Percentiles rank a stretch among this genome's conserved stretches.
Evolutionary conservation across 2,888 invertebrate genomes (phyloP).

Genomic region (Drosophila acutilabella): DNA sequence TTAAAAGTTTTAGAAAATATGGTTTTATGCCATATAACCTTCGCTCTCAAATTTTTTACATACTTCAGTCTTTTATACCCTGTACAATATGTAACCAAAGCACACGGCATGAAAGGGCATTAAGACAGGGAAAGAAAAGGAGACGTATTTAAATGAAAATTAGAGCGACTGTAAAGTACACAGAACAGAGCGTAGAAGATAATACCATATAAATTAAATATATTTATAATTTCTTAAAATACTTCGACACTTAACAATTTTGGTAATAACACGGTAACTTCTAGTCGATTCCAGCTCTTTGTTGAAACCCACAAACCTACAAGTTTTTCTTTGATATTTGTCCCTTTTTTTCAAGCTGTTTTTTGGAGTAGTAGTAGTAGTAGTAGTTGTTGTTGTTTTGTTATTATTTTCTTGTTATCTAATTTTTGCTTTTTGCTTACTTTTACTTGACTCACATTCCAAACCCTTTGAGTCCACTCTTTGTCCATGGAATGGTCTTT

Average conservation of each 20-base stretch:
- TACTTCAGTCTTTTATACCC: slow-evolving; percentile 14
- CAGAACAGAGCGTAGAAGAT: no score
- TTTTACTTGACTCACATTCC: slow-evolving; percentile 39
- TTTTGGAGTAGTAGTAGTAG: slow-evolving; percentile 6
- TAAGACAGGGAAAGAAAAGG: background rate
- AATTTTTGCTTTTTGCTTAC: slow-evolving; percentile 41
- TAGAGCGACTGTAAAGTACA: no score
- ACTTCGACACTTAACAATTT: no score
- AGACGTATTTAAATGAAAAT: background rate
- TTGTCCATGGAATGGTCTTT: slow-evolving; percentile 1
- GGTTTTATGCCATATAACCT: slow-evolving; percentile 27
- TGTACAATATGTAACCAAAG: background rate
- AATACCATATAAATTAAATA: no score
- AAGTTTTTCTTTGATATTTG: slow-evolving; percentile 5
- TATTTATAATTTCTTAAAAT: no score
- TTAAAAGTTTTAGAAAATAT: slow-evolving; percentile 51
- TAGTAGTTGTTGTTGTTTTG: slow-evolving; percentile 11
- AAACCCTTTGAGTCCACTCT: background rate
- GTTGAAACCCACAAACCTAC: background rate
- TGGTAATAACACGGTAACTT: background rate
- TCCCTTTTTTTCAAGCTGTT: background rate
- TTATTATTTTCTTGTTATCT: slow-evolving; percentile 48
- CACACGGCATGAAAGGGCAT: no score
- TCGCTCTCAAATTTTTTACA: slow-evolving; percentile 13
- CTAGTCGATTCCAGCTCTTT: background rate